Evolutionary conservation across 2,113 vertebrate species (phyloP).

Genomic region (Hypanus sabinus): DNA sequence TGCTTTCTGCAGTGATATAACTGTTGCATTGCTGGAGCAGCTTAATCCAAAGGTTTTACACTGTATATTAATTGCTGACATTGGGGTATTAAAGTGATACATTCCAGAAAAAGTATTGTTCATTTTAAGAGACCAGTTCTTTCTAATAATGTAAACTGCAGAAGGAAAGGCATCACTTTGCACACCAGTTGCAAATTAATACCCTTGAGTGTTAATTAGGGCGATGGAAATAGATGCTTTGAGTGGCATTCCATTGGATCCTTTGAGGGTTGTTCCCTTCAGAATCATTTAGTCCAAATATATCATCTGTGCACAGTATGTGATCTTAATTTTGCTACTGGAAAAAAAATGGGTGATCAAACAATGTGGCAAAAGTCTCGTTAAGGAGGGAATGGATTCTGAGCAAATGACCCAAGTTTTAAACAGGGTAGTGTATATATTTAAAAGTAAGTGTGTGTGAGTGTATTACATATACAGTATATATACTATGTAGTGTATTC

Average conservation of each 20-base stretch:
- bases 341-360: constrained; percentile 5
- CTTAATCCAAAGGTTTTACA: neutral
- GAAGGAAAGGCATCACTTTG: constrained; percentile 10
- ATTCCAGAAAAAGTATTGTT: neutral
- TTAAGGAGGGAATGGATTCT: neutral
- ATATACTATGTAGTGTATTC: no score
- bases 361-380: neutral
- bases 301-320: neutral
- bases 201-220: constrained; percentile 31
- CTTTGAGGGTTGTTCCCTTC: constrained; percentile 12
- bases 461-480: no score
- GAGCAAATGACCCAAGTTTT: neutral
- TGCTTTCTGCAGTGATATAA: neutral
- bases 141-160: neutral
- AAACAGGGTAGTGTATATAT: neutral
- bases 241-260: constrained; percentile 21
- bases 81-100: neutral
- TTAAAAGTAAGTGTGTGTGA: no score
- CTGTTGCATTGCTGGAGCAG: neutral
- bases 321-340: neutral
- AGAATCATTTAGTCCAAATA: neutral
- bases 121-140: neutral
- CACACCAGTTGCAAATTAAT: constrained; percentile 20
- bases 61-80: neutral
- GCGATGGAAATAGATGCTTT: constrained; percentile 22